Evolutionary conservation across 1,140 invertebrate species (phyloP), one percentile per base, ranked within the genome.

Genomic region (Mycetomoellerius zeteki): DNA sequence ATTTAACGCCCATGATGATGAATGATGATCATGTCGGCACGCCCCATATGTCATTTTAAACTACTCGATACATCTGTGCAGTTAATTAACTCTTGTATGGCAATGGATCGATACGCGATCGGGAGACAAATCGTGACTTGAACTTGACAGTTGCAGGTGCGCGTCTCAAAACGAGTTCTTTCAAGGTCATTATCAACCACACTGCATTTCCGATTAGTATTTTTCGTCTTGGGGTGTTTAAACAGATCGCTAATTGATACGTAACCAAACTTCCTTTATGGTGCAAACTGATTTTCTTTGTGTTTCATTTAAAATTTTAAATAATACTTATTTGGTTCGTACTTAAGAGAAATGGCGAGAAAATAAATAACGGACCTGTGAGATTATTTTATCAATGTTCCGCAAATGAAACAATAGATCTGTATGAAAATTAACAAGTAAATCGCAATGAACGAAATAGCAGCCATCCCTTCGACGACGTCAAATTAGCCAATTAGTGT

Each of bases 81-180:
- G 37, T 50, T 82, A 84, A 84, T 84, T 84, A 84, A 75, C 7
- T 84, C 56, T 33, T 19, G n/a, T 60, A 56, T 54, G 16, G 69
- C 37, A 84, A 30, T 47, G 80, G 69, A 84, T 84, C 80, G 80
- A 82, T 82, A 60, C 24, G 54, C 80, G 37, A 50, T 82, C 52
- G 69, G n/a, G 19, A n/a, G 37, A 75, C 80, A 84, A 84, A 84
- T 75, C 80, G 80, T 84, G 37, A 73, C 54, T 75, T 84, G 54
- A 84, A 84, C 37, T 84, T 84, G 69, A 50, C 69, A 84, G 27
- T 84, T 27, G 80, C 80, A 84, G 80, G 69, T 84, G 80, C 69
- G n/a, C 62, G 27, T 84, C 54, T 37, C 54, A 43, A 60, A 84
- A 60, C 37, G 56, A 84, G 37, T 84, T 84, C 27, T 14, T 27